Evolutionary conservation across 2,888 invertebrate species (phyloP).

Genomic region (Drosophila meridiana): DNA sequence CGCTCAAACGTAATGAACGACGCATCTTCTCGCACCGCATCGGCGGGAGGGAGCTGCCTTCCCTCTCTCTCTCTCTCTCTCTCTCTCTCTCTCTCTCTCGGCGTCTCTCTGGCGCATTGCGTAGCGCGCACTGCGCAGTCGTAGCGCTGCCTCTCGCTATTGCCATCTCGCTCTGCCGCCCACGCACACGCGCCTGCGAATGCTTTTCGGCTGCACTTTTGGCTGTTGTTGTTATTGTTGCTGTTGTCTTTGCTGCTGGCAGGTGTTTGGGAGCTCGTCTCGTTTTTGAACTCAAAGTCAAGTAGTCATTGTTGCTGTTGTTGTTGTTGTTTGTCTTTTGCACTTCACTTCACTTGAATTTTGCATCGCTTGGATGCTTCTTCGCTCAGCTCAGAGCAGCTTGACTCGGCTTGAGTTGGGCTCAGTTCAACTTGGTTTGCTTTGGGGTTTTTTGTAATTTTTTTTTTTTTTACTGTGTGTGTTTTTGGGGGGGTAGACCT

Average conservation of each 20-base stretch:
- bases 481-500: constrained; percentile 13
- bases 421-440: constrained; percentile 56
- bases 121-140: constrained; percentile 41
- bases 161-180: constrained; percentile 46
- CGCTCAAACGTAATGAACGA: constrained; percentile 77
- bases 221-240: constrained; percentile 8
- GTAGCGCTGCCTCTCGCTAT: constrained; percentile 22
- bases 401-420: constrained; percentile 34
- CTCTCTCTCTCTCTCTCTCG: constrained; percentile 11
- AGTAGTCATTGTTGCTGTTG: constrained; percentile 72
- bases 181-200: constrained; percentile 49
- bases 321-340: constrained; percentile 77
- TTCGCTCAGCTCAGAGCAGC: constrained; percentile 36
- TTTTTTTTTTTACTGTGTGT: constrained; percentile 12
- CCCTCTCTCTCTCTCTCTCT: constrained; percentile 7
- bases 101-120: constrained; percentile 34
- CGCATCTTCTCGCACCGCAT: constrained; percentile 51
- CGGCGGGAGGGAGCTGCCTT: constrained; percentile 8
- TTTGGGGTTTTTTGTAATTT: constrained; percentile 35
- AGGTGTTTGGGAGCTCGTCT: constrained; percentile 58
- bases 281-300: constrained; percentile 66
- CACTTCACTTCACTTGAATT: constrained; percentile 82
- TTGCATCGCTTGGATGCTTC: constrained; percentile 79
- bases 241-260: constrained; percentile 23
- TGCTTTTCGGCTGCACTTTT: constrained; percentile 65